phyloP scores from a whole-genome alignment of 2,888 invertebrate genomes.

The Tipula lateralis region DNA sequence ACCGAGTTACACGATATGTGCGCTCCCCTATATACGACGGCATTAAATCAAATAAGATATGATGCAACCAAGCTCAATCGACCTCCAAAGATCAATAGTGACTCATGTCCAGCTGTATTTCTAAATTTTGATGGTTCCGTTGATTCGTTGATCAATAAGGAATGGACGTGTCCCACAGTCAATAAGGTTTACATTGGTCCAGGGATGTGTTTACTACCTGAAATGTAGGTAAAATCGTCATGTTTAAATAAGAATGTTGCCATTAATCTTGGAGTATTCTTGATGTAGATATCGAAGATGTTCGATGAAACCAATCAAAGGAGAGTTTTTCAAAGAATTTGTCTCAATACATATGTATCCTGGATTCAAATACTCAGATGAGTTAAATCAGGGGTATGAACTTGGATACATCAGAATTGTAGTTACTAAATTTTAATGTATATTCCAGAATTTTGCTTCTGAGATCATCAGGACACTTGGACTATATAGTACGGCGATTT shows the following conservation, averaged over 20 bases:
- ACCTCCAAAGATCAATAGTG: not conserved
- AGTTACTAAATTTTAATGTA: not conserved
- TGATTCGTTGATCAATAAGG: not conserved
- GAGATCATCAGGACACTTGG: not conserved
- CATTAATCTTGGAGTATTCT: no score
- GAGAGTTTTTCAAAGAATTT: not conserved
- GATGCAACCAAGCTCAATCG: not conserved
- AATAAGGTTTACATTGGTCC: not conserved
- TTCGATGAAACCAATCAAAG: not conserved
- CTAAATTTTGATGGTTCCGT: not conserved
- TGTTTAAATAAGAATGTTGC: no score
- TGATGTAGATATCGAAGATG: not conserved
- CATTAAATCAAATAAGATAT: not conserved
- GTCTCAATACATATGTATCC: not conserved
- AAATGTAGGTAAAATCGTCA: not conserved
- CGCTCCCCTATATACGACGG: not conserved
- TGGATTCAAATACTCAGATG: not conserved
- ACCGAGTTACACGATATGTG: not conserved
- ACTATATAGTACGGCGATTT: no score
- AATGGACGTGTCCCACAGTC: not conserved
- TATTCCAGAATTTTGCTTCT: not conserved
- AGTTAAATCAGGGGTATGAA: not conserved
- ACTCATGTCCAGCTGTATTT: not conserved
- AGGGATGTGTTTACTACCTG: not conserved
- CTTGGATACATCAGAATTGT: not conserved